A percentile compares a stretch with the other conserved stretches of the same genome.
Conservation (phyloP, 2,113 vertebrate species). For the Falcunculus frontatus region DNA sequence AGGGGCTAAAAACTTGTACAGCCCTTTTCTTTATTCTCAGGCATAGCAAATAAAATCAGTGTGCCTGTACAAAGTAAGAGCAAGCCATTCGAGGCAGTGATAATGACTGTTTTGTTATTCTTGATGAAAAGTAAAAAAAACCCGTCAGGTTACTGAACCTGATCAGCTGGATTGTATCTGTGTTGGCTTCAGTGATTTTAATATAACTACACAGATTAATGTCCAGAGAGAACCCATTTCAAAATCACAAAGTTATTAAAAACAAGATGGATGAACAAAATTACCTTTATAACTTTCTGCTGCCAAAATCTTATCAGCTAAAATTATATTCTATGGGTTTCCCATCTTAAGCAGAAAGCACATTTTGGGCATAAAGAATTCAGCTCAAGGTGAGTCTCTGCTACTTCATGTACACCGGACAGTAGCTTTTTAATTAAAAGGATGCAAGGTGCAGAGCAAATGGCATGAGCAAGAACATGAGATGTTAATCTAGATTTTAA, state of each 20-base stretch:
- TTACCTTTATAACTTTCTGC: neutral
- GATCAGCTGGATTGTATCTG: neutral
- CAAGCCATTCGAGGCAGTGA: neutral
- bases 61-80: neutral
- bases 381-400: neutral
- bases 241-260: constrained; percentile 20
- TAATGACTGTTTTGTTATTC: neutral
- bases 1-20: neutral
- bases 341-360: neutral
- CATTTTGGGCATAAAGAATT: neutral
- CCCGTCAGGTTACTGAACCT: neutral
- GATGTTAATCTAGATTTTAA: neutral
- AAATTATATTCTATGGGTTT: neutral
- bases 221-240: neutral
- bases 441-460: neutral
- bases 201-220: neutral
- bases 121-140: neutral
- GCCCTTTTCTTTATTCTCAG: neutral
- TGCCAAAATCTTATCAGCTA: constrained; percentile 2
- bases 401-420: neutral
- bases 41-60: neutral
- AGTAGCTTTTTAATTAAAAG: constrained; percentile 29
- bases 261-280: neutral
- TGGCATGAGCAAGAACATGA: neutral
- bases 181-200: neutral